Conservation (phyloP, 2,113 vertebrate species). For the Nesoenas mayeri region DNA sequence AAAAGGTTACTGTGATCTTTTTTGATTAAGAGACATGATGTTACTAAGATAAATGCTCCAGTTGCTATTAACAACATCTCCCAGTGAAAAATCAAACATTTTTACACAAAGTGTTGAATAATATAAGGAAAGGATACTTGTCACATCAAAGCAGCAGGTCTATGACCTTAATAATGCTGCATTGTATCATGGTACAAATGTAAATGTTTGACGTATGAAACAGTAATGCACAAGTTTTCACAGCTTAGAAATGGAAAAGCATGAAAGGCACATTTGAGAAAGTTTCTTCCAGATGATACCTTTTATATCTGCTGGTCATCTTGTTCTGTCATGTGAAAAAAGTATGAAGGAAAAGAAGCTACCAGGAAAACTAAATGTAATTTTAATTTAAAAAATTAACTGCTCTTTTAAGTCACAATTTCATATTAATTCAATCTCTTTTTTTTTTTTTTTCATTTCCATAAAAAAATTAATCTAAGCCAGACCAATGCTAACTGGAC, state of each 20-base stretch:
- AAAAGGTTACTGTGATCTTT: conserved; percentile 34
- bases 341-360: background rate
- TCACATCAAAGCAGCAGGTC: background rate
- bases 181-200: background rate
- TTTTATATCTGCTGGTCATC: background rate
- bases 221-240: background rate
- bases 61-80: background rate
- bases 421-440: background rate
- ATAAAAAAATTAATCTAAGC: background rate
- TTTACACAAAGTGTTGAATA: background rate
- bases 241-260: background rate
- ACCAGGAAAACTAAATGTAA: background rate
- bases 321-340: background rate
- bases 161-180: background rate
- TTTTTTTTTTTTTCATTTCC: background rate
- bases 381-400: background rate
- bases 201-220: background rate
- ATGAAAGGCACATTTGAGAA: background rate
- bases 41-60: background rate
- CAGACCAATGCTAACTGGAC: background rate
- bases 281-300: background rate
- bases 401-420: background rate
- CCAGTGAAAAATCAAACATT: background rate
- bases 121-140: background rate
- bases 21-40: background rate